Percentiles rank a stretch among this genome's conserved stretches.
phyloP scores from a whole-genome alignment of 1,140 invertebrate genomes.

The Heliconius melpomene region DNA sequence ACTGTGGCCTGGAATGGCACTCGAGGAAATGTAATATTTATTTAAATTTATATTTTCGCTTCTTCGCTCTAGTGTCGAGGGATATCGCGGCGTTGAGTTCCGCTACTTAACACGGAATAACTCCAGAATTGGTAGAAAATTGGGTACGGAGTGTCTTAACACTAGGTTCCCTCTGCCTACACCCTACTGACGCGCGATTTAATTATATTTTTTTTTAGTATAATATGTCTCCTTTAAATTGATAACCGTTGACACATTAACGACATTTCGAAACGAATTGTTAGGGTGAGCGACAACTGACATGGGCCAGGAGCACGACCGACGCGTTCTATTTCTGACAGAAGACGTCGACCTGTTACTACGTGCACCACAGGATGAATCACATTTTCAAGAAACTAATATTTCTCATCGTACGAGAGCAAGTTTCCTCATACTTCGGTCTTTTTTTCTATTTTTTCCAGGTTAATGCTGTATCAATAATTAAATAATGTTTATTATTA shows the following conservation, averaged over 20 bases:
- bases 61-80: no score
- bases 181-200: no score
- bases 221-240: conserved; percentile 45
- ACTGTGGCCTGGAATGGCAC: no score
- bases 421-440: neutral
- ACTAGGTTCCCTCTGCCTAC: no score
- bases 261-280: conserved; percentile 65
- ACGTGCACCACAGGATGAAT: conserved; percentile 61
- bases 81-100: no score
- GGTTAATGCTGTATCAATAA: no score
- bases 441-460: neutral
- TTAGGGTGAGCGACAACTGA: conserved; percentile 63
- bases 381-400: conserved; percentile 38
- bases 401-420: neutral
- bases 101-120: no score
- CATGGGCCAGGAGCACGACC: conserved; percentile 61
- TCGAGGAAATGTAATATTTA: no score
- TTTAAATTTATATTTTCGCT: no score
- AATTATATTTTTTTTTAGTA: neutral
- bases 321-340: conserved; percentile 64
- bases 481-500: no score
- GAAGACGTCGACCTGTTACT: conserved; percentile 71
- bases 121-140: no score
- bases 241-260: conserved; percentile 75
- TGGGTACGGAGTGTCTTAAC: no score